Evolutionary conservation across 2,113 vertebrate species (phyloP).

Genomic region (Macquaria ambigua): DNA sequence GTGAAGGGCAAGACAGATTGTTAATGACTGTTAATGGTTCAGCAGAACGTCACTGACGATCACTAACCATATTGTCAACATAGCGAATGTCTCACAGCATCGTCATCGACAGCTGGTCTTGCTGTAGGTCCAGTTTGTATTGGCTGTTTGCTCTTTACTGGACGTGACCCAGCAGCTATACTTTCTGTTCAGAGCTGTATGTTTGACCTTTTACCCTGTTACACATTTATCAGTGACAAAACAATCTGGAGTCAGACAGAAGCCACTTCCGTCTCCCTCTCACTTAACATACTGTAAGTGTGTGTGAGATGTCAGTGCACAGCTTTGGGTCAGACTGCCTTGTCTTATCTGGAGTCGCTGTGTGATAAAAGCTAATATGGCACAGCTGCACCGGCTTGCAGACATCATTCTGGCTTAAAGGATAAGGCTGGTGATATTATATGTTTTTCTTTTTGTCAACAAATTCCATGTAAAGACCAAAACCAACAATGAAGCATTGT

Average conservation of each 20-base stretch:
- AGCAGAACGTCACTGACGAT: conserved; percentile 42
- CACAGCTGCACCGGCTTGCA: conserved; percentile 35
- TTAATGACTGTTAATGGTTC: conserved; percentile 41
- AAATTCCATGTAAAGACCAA: background rate
- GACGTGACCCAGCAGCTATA: conserved; percentile 32
- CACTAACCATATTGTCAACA: conserved; percentile 33
- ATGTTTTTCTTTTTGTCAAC: background rate
- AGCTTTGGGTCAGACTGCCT: conserved; percentile 62
- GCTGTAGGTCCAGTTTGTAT: conserved; percentile 8
- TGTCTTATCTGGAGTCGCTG: conserved; percentile 68
- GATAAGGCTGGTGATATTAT: conserved; percentile 1
- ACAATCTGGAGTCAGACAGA: conserved; percentile 70
- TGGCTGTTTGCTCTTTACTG: conserved; percentile 6
- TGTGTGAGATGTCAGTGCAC: conserved; percentile 43
- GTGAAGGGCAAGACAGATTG: conserved; percentile 42
- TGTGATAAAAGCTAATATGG: conserved; percentile 61
- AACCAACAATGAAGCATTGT: background rate
- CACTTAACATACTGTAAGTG: conserved; percentile 63
- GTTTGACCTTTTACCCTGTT: conserved; percentile 68
- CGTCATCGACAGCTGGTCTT: conserved; percentile 33
- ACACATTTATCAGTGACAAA: conserved; percentile 67
- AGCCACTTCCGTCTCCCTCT: conserved; percentile 62
- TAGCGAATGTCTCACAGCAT: conserved; percentile 5
- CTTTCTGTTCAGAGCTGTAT: conserved; percentile 28
- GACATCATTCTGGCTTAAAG: conserved; percentile 9